phyloP scores from a whole-genome alignment of 2,797 vertebrate genomes.

The Manis javanica region DNA sequence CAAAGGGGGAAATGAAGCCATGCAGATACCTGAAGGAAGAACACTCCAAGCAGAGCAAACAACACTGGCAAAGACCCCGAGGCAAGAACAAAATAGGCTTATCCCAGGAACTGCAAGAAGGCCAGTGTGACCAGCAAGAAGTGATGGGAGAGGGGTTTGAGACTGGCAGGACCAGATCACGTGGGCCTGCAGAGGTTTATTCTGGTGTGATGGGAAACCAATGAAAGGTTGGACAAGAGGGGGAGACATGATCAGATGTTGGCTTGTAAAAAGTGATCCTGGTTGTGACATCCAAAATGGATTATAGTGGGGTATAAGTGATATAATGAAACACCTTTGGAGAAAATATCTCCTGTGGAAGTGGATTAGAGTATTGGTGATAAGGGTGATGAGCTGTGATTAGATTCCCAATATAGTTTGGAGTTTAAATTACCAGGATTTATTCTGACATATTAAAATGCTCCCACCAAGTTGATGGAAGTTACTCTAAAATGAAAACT shows the following conservation, averaged over 20 bases:
- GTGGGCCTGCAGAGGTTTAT: not conserved
- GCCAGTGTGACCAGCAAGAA: not conserved
- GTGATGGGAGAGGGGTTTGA: not conserved
- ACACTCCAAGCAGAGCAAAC: not conserved
- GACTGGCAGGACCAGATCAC: not conserved
- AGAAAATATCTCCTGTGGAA: not conserved
- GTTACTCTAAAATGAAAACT: not conserved
- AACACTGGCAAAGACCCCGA: not conserved
- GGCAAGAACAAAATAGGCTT: not conserved
- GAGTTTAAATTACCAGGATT: not conserved
- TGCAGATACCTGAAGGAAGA: not conserved
- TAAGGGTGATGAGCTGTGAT: not conserved
- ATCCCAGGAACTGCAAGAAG: not conserved
- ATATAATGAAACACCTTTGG: not conserved
- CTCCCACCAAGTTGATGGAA: not conserved
- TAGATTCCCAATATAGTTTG: not conserved
- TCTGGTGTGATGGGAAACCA: not conserved
- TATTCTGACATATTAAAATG: not conserved
- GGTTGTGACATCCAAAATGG: not conserved
- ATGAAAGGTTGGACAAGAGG: not conserved
- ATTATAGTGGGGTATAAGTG: not conserved
- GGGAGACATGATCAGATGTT: not conserved
- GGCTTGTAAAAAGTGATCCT: not conserved
- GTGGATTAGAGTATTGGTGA: not conserved
- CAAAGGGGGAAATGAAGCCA: not conserved